These are phyloP conservation scores for Rhyacophila evoluta DNA, from an alignment of 2,888 invertebrate species.

Conservation along the genomic window DNA sequence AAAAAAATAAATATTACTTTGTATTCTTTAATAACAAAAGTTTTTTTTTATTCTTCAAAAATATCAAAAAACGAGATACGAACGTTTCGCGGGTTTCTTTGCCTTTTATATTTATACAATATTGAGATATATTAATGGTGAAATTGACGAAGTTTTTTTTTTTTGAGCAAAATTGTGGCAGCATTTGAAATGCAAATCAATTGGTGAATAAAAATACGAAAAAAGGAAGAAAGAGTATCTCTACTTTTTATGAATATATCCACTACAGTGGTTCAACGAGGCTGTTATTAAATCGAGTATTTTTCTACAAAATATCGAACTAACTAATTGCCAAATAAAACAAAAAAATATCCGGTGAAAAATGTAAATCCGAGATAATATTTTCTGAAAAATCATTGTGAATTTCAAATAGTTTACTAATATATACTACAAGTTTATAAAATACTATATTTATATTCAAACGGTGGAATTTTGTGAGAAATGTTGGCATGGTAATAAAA, in stretches of 20 bases:
- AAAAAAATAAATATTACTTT: conserved; percentile 1
- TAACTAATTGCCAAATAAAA: conserved; percentile 8
- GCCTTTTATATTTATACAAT: conserved; percentile 40
- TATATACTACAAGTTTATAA: too few species aligned
- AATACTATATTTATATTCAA: too few species aligned
- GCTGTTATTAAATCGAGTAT: conserved; percentile 1
- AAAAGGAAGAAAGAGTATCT: not conserved
- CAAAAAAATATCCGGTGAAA: not conserved
- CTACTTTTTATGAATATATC: not conserved
- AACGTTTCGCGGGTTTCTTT: conserved; percentile 32
- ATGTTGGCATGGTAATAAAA: too few species aligned
- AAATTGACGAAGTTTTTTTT: conserved; percentile 41
- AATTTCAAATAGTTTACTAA: not conserved
- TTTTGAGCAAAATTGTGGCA: conserved; percentile 35
- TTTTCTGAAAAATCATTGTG: not conserved
- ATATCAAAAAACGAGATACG: conserved; percentile 15
- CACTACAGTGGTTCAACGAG: not conserved
- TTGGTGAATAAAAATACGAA: conserved; percentile 23
- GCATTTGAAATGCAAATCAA: conserved; percentile 43
- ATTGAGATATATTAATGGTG: conserved; percentile 34
- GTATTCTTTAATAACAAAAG: conserved; percentile 28
- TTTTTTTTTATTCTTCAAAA: conserved; percentile 27
- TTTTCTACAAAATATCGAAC: not conserved
- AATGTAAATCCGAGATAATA: not conserved
- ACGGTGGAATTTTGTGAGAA: too few species aligned